These are phyloP conservation scores for Phainopepla nitens DNA, from an alignment of 2,113 vertebrate species.

Conservation along the genomic window DNA sequence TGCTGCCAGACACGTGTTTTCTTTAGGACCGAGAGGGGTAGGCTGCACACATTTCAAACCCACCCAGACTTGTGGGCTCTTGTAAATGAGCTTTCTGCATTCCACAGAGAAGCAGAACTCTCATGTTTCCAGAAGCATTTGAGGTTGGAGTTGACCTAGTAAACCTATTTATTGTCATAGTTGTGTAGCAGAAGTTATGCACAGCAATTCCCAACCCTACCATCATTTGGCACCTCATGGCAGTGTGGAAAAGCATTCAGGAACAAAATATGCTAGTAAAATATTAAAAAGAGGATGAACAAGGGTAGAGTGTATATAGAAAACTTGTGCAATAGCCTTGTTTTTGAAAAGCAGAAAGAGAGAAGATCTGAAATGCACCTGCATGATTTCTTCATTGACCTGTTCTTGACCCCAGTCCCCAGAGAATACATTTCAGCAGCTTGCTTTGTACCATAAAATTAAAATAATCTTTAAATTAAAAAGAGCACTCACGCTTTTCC, in stretches of 20 bases:
- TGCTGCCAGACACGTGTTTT: neutral
- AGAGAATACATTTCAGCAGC: neutral
- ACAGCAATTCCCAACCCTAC: neutral
- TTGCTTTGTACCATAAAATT: neutral
- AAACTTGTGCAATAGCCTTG: neutral
- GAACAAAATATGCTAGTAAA: neutral
- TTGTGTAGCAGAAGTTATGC: rapidly evolving
- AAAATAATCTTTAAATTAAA: neutral
- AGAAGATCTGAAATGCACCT: neutral
- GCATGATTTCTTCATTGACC: neutral
- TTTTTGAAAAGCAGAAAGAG: neutral
- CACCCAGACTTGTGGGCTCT: neutral
- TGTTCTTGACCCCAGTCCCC: neutral
- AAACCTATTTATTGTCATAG: neutral
- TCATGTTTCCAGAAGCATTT: neutral
- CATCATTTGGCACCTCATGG: neutral
- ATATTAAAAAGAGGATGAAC: neutral
- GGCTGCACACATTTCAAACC: neutral
- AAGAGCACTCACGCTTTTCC: neutral
- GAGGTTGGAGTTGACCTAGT: neutral
- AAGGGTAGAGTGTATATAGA: neutral
- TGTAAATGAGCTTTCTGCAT: neutral
- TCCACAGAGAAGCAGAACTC: neutral
- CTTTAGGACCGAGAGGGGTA: neutral
- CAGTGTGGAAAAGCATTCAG: neutral